Evolutionary conservation across 1,140 invertebrate species (phyloP).

Genomic region (Leucophenga varia): DNA sequence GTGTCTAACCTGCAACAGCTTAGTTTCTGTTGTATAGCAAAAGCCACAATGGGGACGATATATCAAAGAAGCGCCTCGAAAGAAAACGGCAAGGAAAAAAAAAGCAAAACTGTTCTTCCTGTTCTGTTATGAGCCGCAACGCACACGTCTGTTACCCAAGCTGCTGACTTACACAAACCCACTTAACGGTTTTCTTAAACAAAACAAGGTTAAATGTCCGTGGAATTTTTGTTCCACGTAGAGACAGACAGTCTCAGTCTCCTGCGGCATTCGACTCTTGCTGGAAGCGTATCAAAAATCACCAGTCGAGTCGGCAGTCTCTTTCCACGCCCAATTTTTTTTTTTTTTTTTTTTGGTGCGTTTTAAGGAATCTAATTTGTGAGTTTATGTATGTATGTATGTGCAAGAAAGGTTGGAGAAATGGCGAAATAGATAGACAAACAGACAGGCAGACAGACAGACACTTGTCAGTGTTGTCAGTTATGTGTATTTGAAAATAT

Average conservation of each 20-base stretch:
- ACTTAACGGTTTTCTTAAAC: slow-evolving; percentile 41
- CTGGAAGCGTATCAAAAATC: too few species aligned
- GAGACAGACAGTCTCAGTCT: slow-evolving; percentile 8
- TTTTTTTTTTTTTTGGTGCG: slow-evolving; percentile 16
- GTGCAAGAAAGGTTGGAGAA: slow-evolving; percentile 5
- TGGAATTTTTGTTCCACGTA: slow-evolving; percentile 42
- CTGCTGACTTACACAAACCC: too few species aligned
- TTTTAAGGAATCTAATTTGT: slow-evolving; percentile 20
- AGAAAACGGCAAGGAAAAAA: too few species aligned
- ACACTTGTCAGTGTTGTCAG: slow-evolving; percentile 42
- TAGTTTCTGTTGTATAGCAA: too few species aligned
- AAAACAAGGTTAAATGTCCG: slow-evolving; percentile 45
- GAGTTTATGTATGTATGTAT: slow-evolving; percentile 6
- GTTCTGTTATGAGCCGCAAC: too few species aligned
- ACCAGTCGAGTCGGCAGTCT: slow-evolving; percentile 12
- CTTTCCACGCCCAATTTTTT: too few species aligned
- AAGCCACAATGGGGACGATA: too few species aligned
- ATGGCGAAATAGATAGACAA: slow-evolving; percentile 1
- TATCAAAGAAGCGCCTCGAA: too few species aligned
- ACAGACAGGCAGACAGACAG: slow-evolving; percentile 11
- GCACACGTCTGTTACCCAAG: too few species aligned
- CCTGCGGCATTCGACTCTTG: neutral
- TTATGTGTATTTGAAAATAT: too few species aligned
- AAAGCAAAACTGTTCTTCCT: too few species aligned
- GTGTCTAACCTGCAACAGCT: too few species aligned